Evolutionary conservation across 1,140 invertebrate species (phyloP).

Genomic region (Sminthurinus signatus): DNA sequence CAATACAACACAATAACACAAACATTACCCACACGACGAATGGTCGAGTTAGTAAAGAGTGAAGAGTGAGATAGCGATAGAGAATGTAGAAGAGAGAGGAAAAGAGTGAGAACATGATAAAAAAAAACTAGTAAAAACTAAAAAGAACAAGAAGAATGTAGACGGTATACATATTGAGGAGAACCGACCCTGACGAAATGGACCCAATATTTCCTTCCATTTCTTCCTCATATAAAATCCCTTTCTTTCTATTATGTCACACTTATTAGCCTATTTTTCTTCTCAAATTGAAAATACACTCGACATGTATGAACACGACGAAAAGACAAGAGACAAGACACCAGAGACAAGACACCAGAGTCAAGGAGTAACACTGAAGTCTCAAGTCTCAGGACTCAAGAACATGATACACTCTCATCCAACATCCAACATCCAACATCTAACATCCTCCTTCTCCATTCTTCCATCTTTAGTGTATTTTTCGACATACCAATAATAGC

Average conservation of each 20-base stretch:
- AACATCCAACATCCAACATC: too few relatives aligned
- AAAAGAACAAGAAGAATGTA: neutral
- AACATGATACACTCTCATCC: too few relatives aligned
- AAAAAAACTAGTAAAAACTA: neutral
- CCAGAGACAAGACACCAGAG: neutral
- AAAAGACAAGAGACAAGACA: constrained; percentile 8
- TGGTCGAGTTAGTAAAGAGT: constrained; percentile 12
- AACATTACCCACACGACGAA: constrained; percentile 35
- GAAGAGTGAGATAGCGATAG: neutral
- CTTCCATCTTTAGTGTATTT: too few relatives aligned
- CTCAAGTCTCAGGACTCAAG: too few relatives aligned
- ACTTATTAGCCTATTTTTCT: constrained; percentile 40
- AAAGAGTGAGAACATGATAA: neutral
- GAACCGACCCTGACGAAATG: constrained; percentile 20
- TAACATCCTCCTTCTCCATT: too few relatives aligned
- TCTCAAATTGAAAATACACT: constrained; percentile 40
- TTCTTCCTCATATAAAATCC: constrained; percentile 19
- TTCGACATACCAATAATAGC: too few relatives aligned
- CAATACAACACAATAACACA: constrained; percentile 42
- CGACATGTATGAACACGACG: constrained; percentile 21
- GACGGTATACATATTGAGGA: too few relatives aligned
- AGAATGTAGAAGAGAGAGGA: neutral
- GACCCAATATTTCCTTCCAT: constrained; percentile 15
- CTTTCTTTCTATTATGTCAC: constrained; percentile 31
- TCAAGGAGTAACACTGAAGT: too few relatives aligned